phyloP scores from a whole-genome alignment of 2,797 vertebrate genomes.

The Cossypha niveicapilla region DNA sequence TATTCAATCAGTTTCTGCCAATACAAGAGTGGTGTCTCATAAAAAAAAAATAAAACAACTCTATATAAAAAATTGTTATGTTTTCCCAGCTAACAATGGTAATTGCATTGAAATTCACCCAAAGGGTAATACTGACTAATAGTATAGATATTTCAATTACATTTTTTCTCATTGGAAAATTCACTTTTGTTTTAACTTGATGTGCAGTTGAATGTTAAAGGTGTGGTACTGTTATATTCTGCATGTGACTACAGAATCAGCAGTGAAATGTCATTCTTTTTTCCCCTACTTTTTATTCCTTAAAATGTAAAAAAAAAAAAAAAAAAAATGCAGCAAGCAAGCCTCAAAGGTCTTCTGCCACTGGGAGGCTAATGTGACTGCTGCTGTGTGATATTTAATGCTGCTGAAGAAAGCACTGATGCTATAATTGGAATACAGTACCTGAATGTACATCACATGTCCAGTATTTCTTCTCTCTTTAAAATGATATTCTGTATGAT shows the following conservation, averaged over 20 bases:
- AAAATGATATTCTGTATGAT: conserved; percentile 44
- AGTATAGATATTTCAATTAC: neutral
- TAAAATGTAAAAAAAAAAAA: neutral
- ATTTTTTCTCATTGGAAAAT: neutral
- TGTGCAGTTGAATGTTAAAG: neutral
- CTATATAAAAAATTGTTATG: neutral
- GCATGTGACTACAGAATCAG: neutral
- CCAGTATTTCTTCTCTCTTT: conserved; percentile 26
- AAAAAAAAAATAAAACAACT: neutral
- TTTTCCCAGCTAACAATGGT: neutral
- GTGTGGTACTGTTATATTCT: neutral
- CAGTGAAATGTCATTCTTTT: neutral
- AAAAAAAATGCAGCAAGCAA: neutral
- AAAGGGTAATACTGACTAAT: neutral
- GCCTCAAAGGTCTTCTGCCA: conserved; percentile 4
- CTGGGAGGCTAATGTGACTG: conserved; percentile 8
- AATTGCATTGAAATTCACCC: neutral
- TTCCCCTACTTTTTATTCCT: neutral
- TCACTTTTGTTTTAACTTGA: neutral
- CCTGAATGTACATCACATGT: conserved; percentile 8
- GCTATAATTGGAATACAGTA: neutral
- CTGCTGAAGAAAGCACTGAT: neutral
- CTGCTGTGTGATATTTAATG: conserved; percentile 29
- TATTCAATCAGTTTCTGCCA: conserved; percentile 28
- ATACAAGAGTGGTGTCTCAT: neutral